phyloP scores from a whole-genome alignment of 2,888 invertebrate genomes.

The Acleris cristana region DNA sequence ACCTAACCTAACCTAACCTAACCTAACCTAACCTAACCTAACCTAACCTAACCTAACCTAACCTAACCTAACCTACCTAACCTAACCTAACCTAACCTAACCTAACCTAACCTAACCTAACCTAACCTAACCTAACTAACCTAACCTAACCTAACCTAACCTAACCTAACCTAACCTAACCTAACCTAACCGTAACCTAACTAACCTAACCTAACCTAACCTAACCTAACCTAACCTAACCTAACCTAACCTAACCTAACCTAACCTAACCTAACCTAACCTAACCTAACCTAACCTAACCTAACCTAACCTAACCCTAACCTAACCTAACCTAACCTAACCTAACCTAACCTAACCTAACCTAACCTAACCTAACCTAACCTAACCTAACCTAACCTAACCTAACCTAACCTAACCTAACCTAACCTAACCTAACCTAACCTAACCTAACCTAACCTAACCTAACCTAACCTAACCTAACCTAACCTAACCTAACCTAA shows the following conservation, averaged over 20 bases:
- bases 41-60: constrained; percentile 36
- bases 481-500: constrained; percentile 32
- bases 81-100: too few relatives aligned
- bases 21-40: constrained; percentile 38
- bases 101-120: too few relatives aligned
- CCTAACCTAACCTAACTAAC: too few relatives aligned
- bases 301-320: constrained; percentile 1
- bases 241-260: constrained; percentile 34
- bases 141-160: neutral
- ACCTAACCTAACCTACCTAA: too few relatives aligned
- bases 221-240: constrained; percentile 33
- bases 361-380: constrained; percentile 33
- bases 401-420: neutral
- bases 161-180: too few relatives aligned
- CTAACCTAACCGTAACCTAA: too few relatives aligned
- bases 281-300: constrained; percentile 26
- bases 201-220: neutral
- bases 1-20: constrained; percentile 38
- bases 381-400: constrained; percentile 30
- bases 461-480: neutral
- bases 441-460: too few relatives aligned
- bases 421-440: too few relatives aligned
- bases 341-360: constrained; percentile 37
- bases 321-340: constrained; percentile 40
- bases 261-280: constrained; percentile 27